Evolutionary conservation across 2,113 vertebrate species (phyloP).

Genomic region (Petaurus breviceps): DNA sequence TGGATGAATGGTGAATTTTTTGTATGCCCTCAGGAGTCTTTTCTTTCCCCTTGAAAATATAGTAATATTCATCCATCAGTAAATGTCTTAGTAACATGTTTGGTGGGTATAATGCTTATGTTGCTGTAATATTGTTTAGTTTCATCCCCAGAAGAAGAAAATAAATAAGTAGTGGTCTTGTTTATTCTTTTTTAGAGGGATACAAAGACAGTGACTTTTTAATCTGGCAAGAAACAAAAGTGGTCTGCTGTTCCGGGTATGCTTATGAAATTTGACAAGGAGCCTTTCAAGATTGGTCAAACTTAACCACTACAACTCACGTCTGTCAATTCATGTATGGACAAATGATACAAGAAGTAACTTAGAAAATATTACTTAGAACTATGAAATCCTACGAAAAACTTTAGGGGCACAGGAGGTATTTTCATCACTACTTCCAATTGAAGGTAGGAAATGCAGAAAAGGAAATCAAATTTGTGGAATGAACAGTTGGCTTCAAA

Average conservation of each 20-base stretch:
- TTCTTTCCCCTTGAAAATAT: background rate
- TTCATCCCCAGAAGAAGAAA: background rate
- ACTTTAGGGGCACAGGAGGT: background rate
- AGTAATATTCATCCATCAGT: background rate
- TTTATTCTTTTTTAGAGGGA: background rate
- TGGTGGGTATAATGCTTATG: background rate
- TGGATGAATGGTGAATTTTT: background rate
- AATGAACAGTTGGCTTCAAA: background rate
- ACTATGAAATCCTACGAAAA: background rate
- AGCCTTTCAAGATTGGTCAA: background rate
- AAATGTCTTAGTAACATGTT: background rate
- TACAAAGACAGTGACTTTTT: background rate
- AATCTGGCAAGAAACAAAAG: background rate
- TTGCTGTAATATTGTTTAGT: background rate
- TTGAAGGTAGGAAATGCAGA: background rate
- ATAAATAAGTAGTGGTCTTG: background rate
- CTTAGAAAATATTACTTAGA: background rate
- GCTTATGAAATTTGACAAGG: background rate
- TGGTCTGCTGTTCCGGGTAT: background rate
- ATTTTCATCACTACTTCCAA: background rate
- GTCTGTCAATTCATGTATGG: background rate
- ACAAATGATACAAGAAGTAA: background rate
- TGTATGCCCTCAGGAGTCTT: background rate
- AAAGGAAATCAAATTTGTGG: background rate
- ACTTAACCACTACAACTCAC: background rate